phyloP scores from a whole-genome alignment of 2,797 vertebrate species.

The Cetoscarus ocellatus region DNA sequence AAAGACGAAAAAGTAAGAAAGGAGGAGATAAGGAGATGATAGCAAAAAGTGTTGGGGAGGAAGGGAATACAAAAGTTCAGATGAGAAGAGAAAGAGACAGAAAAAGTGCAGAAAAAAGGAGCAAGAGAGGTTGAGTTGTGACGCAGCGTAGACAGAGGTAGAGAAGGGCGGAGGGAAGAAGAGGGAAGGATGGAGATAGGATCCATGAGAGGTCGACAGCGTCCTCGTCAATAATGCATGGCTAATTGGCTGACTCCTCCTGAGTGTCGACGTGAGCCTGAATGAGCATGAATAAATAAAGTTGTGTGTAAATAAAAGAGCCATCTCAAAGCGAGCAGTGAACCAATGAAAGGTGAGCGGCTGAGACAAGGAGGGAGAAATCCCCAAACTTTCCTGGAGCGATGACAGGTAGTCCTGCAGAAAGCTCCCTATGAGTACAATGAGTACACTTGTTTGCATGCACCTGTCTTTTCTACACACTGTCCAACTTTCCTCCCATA shows the following conservation, averaged over 20 bases:
- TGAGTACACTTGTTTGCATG: slow-evolving; percentile 28
- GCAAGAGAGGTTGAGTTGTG: not conserved
- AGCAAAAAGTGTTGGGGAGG: no score
- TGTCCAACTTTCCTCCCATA: not conserved
- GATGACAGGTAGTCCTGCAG: slow-evolving; percentile 15
- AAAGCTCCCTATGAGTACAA: not conserved
- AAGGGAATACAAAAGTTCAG: no score
- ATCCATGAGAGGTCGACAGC: slow-evolving; percentile 42
- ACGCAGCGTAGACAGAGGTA: not conserved
- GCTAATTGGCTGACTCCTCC: slow-evolving; percentile 65
- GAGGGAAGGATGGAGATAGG: slow-evolving; percentile 12
- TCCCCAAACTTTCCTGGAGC: not conserved
- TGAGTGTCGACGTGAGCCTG: slow-evolving; percentile 49
- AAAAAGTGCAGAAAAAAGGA: not conserved
- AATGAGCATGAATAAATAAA: slow-evolving; percentile 78
- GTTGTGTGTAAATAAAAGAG: slow-evolving; percentile 74
- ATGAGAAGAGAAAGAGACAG: no score
- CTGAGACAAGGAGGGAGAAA: slow-evolving; percentile 6
- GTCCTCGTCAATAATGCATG: slow-evolving; percentile 74
- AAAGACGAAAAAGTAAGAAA: not conserved
- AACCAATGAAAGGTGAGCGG: slow-evolving; percentile 61
- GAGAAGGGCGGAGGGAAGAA: not conserved
- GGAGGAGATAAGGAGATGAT: not conserved
- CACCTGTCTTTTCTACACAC: not conserved
- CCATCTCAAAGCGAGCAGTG: slow-evolving; percentile 50